A percentile compares a stretch with the other conserved stretches of the same genome.
phyloP scores from a whole-genome alignment of 2,888 invertebrate genomes.

The Trachelus troglodyta region DNA sequence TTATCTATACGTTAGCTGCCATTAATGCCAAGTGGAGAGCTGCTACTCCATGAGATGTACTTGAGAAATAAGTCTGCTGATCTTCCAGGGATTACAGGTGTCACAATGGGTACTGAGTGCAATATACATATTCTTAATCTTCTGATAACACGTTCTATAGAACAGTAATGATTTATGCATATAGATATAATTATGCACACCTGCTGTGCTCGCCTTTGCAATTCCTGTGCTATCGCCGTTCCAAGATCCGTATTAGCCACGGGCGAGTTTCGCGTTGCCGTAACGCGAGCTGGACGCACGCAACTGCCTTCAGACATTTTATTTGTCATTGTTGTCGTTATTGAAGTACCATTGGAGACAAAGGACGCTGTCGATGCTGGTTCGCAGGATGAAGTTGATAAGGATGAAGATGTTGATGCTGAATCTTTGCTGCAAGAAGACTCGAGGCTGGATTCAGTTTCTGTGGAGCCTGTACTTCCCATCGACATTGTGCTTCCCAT shows the following conservation, averaged over 20 bases:
- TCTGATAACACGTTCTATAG: too few species aligned
- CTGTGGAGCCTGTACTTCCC: conserved; percentile 64
- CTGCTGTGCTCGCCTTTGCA: conserved; percentile 75
- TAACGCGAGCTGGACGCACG: conserved; percentile 28
- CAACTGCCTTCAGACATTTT: conserved; percentile 28
- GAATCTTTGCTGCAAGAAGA: conserved; percentile 62
- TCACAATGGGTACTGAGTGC: too few species aligned
- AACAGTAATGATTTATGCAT: too few species aligned
- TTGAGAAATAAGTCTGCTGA: too few species aligned
- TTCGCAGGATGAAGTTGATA: conserved; percentile 62
- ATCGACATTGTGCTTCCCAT: conserved; percentile 65
- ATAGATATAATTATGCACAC: conserved; percentile 58
- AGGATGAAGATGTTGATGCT: conserved; percentile 58
- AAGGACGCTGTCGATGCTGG: conserved; percentile 49
- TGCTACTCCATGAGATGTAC: too few species aligned
- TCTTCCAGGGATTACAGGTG: too few species aligned
- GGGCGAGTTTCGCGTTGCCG: conserved; percentile 43
- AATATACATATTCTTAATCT: too few species aligned
- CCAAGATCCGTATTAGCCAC: conserved; percentile 70
- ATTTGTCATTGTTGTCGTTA: conserved; percentile 27
- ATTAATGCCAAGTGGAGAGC: too few species aligned
- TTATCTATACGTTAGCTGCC: too few species aligned
- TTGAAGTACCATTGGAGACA: conserved; percentile 43
- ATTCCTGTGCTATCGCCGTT: conserved; percentile 78
- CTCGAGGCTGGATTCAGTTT: conserved; percentile 62